Evolutionary conservation across 2,888 invertebrate genomes (phyloP).

Genomic region (Hermaeophaga mercurialis): DNA sequence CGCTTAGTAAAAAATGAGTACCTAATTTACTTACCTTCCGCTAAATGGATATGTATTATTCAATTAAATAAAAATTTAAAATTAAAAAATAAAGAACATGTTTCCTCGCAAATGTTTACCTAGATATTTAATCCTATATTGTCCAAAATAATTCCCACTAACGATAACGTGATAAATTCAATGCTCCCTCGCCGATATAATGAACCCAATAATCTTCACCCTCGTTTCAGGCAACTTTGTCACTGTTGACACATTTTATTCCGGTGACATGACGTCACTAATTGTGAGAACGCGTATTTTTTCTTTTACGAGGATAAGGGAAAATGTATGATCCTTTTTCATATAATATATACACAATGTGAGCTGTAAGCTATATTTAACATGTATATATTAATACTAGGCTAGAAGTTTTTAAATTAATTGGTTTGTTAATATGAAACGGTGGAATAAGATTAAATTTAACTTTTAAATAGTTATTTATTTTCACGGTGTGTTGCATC

Average conservation of each 20-base stretch:
- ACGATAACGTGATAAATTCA: constrained; percentile 45
- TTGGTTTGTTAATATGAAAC: constrained; percentile 9
- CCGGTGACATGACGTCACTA: constrained; percentile 45
- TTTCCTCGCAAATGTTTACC: too few relatives aligned
- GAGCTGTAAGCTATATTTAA: too few relatives aligned
- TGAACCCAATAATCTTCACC: constrained; percentile 50
- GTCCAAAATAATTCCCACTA: constrained; percentile 42
- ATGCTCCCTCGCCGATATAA: constrained; percentile 40
- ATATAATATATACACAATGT: too few relatives aligned
- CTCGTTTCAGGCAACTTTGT: constrained; percentile 38
- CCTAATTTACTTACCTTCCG: too few relatives aligned
- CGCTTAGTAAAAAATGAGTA: too few relatives aligned
- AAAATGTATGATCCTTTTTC: too few relatives aligned
- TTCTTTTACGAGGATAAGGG: too few relatives aligned
- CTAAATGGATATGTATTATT: too few relatives aligned
- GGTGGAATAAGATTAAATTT: constrained; percentile 10
- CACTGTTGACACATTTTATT: constrained; percentile 47
- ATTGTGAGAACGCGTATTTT: constrained; percentile 43
- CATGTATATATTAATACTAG: too few relatives aligned
- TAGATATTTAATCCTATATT: too few relatives aligned
- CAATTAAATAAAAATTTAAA: too few relatives aligned
- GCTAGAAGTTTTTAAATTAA: constrained; percentile 2
- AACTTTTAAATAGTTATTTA: constrained; percentile 6
- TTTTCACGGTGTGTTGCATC: constrained; percentile 16
- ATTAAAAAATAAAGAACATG: too few relatives aligned